Conservation (phyloP, 1,140 invertebrate genomes). For the Eufriesea mexicana region DNA sequence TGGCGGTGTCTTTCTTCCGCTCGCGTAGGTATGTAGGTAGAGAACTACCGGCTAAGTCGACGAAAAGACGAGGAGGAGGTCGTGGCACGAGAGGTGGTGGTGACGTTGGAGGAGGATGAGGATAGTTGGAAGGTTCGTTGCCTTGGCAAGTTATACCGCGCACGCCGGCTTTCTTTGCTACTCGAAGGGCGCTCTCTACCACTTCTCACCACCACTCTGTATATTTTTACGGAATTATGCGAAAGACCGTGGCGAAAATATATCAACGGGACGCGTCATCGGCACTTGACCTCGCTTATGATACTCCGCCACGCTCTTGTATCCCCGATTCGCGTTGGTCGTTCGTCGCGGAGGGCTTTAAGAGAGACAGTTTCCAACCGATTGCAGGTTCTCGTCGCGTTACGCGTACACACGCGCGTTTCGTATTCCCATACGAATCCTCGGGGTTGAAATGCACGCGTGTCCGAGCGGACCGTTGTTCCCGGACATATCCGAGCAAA, state of each 20-base stretch:
- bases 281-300: conserved; percentile 58
- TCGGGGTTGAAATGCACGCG: too few species aligned
- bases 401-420: too few species aligned
- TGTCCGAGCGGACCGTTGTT: too few species aligned
- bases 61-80: conserved; percentile 61
- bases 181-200: conserved; percentile 28
- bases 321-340: background rate
- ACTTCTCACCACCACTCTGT: conserved; percentile 51
- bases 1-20: conserved; percentile 66
- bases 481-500: too few species aligned
- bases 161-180: conserved; percentile 47
- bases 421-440: too few species aligned
- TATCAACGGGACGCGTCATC: conserved; percentile 41
- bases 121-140: conserved; percentile 59
- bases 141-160: conserved; percentile 54
- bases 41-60: conserved; percentile 60
- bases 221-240: conserved; percentile 56
- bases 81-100: conserved; percentile 47
- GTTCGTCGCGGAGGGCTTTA: background rate
- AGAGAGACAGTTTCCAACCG: background rate
- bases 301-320: background rate
- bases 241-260: conserved; percentile 52
- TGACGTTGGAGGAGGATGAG: conserved; percentile 42
- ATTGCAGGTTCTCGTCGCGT: background rate
- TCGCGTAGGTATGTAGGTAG: conserved; percentile 51